Conservation (phyloP, 2,888 invertebrate genomes). For the Ceraclea dissimilis region DNA sequence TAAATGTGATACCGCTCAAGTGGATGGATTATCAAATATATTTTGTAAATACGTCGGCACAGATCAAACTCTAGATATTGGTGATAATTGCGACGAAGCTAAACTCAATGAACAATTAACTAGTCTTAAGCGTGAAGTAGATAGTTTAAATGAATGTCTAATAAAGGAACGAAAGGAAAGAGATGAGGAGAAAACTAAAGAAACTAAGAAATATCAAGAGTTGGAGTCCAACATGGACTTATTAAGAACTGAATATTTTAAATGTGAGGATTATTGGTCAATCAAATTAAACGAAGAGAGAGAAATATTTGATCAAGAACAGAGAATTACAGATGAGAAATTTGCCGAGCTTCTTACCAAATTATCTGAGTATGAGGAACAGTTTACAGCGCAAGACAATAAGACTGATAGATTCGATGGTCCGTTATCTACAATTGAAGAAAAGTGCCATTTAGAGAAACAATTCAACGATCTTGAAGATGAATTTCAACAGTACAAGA, state of each 20-base stretch:
- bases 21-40: not conserved
- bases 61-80: not conserved
- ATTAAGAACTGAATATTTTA: conserved; percentile 70
- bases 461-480: conserved; percentile 64
- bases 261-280: conserved; percentile 83
- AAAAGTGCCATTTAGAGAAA: conserved; percentile 62
- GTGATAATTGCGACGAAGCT: not conserved
- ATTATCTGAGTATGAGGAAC: conserved; percentile 74
- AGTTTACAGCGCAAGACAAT: conserved; percentile 49
- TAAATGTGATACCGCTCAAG: not conserved
- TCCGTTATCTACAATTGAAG: conserved; percentile 69
- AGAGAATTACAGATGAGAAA: conserved; percentile 67
- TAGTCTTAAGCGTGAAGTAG: conserved; percentile 8
- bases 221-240: conserved; percentile 68
- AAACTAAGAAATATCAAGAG: conserved; percentile 45
- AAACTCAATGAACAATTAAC: not conserved
- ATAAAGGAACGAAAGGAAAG: conserved; percentile 25
- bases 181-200: conserved; percentile 30
- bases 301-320: conserved; percentile 65
- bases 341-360: conserved; percentile 64
- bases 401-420: conserved; percentile 37
- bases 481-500: conserved; percentile 55
- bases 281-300: conserved; percentile 72
- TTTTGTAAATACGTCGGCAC: not conserved
- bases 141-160: conserved; percentile 23